Percentiles rank a stretch among this genome's conserved stretches.
Evolutionary conservation across 2,113 vertebrate genomes (phyloP).

Genomic region (Orientallactaga bullata): DNA sequence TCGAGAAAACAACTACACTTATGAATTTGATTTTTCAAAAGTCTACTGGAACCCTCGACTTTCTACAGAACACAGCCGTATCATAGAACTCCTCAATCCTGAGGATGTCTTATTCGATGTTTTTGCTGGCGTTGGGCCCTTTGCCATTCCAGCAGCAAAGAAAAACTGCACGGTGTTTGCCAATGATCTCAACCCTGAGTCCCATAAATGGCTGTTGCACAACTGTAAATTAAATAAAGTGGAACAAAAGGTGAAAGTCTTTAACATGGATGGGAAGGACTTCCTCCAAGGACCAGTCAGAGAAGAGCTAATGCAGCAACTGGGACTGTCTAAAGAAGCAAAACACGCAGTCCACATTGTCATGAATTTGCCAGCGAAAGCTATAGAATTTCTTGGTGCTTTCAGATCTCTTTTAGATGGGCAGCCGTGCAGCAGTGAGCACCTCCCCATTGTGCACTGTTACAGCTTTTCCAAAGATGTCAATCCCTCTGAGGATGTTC

Average conservation of each 20-base stretch:
- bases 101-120: constrained; percentile 94
- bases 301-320: constrained; percentile 89
- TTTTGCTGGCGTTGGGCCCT: constrained; percentile 96
- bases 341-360: constrained; percentile 89
- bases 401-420: constrained; percentile 90
- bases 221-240: constrained; percentile 97
- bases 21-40: constrained; percentile 97
- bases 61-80: constrained; percentile 93
- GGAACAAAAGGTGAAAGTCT: constrained; percentile 87
- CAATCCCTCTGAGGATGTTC: constrained; percentile 89
- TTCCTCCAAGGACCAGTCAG: constrained; percentile 93
- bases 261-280: constrained; percentile 95
- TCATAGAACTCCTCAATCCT: constrained; percentile 88
- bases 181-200: constrained; percentile 98
- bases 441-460: constrained; percentile 94
- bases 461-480: constrained; percentile 96
- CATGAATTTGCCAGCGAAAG: constrained; percentile 97
- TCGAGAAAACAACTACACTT: constrained; percentile 93
- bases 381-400: constrained; percentile 93
- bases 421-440: constrained; percentile 68
- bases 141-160: constrained; percentile 93
- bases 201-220: constrained; percentile 94
- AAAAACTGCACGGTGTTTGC: constrained; percentile 91
- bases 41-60: constrained; percentile 99
- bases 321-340: constrained; percentile 76